phyloP scores from a whole-genome alignment of 1,140 invertebrate species.

The Sitobion miscanthi region DNA sequence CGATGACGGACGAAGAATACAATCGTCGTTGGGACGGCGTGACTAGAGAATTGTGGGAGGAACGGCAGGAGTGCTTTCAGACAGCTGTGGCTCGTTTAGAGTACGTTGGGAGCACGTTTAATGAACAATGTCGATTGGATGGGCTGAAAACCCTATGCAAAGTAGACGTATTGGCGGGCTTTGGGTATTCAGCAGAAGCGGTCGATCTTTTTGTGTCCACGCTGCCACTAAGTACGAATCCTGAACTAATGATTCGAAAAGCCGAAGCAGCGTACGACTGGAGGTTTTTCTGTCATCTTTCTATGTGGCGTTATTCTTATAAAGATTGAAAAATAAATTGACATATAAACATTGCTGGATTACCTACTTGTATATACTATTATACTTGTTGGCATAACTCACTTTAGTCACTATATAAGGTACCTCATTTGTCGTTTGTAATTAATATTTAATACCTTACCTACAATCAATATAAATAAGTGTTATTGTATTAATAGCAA shows the following conservation, averaged over 20 bases:
- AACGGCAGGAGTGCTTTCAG: neutral
- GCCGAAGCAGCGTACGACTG: conserved; percentile 43
- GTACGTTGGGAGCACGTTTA: conserved; percentile 15
- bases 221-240: neutral
- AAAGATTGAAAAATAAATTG: neutral
- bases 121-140: neutral
- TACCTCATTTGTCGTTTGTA: neutral
- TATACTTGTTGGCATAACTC: neutral
- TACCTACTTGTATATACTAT: neutral
- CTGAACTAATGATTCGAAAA: conserved; percentile 19
- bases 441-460: neutral
- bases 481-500: neutral
- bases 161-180: conserved; percentile 16
- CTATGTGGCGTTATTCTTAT: conserved; percentile 39
- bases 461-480: neutral
- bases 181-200: conserved; percentile 26
- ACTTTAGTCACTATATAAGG: no score
- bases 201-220: conserved; percentile 33
- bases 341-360: neutral
- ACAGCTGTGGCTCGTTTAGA: conserved; percentile 22
- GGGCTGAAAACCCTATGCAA: conserved; percentile 13
- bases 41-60: neutral
- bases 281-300: conserved; percentile 52
- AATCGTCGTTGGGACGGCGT: neutral
- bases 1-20: neutral